These are phyloP conservation scores for Cotesia glomerata DNA, from an alignment of 1,140 invertebrate genomes.

Conservation along the genomic window DNA sequence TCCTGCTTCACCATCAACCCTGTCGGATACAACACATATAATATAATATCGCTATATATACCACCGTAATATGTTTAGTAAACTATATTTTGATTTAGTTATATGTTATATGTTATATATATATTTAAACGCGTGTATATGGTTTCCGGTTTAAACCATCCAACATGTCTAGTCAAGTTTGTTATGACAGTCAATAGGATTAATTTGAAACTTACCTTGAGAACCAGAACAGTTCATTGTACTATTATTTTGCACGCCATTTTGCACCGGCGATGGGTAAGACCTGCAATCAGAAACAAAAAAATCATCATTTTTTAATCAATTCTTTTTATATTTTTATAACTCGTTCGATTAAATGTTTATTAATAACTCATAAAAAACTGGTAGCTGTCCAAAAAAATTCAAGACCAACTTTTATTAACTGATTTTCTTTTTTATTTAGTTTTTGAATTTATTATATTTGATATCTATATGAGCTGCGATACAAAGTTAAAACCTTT, in stretches of 20 bases:
- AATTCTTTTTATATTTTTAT: too few relatives aligned
- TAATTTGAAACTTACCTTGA: constrained; percentile 16
- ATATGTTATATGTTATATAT: neutral
- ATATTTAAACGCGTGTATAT: neutral
- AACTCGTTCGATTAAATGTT: too few relatives aligned
- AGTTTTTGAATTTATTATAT: too few relatives aligned
- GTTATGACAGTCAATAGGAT: neutral
- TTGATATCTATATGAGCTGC: too few relatives aligned
- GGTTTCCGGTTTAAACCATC: neutral
- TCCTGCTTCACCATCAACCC: constrained; percentile 72
- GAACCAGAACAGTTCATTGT: constrained; percentile 55
- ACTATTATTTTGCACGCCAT: constrained; percentile 53
- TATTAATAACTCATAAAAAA: too few relatives aligned
- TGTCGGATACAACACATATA: constrained; percentile 24
- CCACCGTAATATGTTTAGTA: neutral
- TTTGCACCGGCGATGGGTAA: constrained; percentile 60
- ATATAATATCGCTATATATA: neutral
- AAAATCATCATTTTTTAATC: too few relatives aligned
- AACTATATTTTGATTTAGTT: neutral
- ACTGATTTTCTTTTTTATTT: too few relatives aligned
- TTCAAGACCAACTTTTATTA: too few relatives aligned
- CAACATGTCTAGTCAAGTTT: neutral
- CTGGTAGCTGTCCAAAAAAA: too few relatives aligned
- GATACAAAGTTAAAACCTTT: too few relatives aligned
- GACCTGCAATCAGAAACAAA: constrained; percentile 51